A percentile compares a stretch with the other conserved stretches of the same genome.
These are phyloP conservation scores for Tenebrio molitor DNA, from an alignment of 1,140 invertebrate species.

Conservation along the genomic window DNA sequence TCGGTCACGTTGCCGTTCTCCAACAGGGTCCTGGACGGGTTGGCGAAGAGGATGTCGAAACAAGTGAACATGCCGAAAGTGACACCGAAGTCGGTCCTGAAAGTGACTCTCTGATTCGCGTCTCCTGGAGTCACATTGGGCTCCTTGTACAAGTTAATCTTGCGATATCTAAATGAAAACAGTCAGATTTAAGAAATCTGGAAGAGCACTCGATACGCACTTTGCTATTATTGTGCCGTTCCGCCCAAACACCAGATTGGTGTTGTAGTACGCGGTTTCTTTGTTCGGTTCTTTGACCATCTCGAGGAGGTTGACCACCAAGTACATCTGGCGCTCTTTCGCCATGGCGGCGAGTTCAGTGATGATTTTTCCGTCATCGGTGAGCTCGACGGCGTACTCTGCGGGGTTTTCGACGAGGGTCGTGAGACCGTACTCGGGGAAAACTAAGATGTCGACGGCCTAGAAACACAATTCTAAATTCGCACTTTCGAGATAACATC, in stretches of 20 bases:
- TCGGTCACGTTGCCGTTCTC: conserved; percentile 72
- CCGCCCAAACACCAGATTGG: conserved; percentile 75
- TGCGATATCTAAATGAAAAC: conserved; percentile 74
- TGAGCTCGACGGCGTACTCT: conserved; percentile 49
- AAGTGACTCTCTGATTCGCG: conserved; percentile 68
- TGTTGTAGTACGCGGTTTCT: conserved; percentile 75
- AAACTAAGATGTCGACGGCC: conserved; percentile 81
- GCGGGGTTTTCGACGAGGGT: conserved; percentile 53
- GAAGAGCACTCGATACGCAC: conserved; percentile 56
- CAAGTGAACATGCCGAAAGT: conserved; percentile 85
- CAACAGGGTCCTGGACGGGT: conserved; percentile 68
- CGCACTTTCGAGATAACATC: not conserved
- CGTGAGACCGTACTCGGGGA: conserved; percentile 81
- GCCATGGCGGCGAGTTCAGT: conserved; percentile 61
- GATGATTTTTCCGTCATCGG: conserved; percentile 32
- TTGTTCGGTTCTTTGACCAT: conserved; percentile 56
- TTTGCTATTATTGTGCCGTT: conserved; percentile 20
- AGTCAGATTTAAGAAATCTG: too few relatives aligned
- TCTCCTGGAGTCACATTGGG: conserved; percentile 68
- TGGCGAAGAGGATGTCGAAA: conserved; percentile 80
- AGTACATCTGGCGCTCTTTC: conserved; percentile 67
- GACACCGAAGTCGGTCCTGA: conserved; percentile 86
- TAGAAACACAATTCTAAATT: not conserved
- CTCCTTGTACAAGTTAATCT: conserved; percentile 75
- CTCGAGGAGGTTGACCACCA: conserved; percentile 84